These are phyloP conservation scores for Brachionichthys hirsutus DNA, from an alignment of 2,113 vertebrate species.

Conservation along the genomic window DNA sequence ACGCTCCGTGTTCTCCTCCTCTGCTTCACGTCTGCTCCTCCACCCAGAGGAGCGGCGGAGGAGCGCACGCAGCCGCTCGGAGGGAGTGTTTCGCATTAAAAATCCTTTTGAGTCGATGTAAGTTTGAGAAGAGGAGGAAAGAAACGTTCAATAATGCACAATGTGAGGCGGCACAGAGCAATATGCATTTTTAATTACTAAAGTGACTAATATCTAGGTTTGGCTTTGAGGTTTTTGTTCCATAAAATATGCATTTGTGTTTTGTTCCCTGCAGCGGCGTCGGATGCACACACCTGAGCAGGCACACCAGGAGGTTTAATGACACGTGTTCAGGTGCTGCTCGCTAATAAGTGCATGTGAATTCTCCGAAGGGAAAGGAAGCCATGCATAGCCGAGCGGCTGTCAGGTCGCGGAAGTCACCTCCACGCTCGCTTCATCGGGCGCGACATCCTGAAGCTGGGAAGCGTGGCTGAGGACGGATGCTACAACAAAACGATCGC, in stretches of 20 bases:
- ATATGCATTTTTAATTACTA: constrained; percentile 99
- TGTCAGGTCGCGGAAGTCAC: constrained; percentile 30
- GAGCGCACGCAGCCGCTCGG: constrained; percentile 84
- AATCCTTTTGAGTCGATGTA: constrained; percentile 96
- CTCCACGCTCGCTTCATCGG: not conserved
- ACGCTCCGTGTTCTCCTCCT: constrained; percentile 79
- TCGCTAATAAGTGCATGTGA: constrained; percentile 43
- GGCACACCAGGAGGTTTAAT: constrained; percentile 16
- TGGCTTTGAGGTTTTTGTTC: constrained; percentile 99
- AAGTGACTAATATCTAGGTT: constrained; percentile 99
- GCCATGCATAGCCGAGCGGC: constrained; percentile 36
- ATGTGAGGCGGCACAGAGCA: constrained; percentile 90
- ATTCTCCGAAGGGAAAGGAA: constrained; percentile 40
- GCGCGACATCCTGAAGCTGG: no score
- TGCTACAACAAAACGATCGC: no score
- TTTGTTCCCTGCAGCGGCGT: constrained; percentile 86
- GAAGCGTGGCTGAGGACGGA: no score
- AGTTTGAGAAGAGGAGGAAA: constrained; percentile 79
- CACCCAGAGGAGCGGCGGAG: constrained; percentile 87
- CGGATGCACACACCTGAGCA: constrained; percentile 67
- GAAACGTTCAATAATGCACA: constrained; percentile 95
- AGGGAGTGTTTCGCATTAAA: constrained; percentile 95
- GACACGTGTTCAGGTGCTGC: constrained; percentile 83
- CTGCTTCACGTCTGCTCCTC: constrained; percentile 90
- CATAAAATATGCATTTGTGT: constrained; percentile 98